Evolutionary conservation across 2,113 vertebrate species (phyloP), one percentile per base, ranked within the genome.

Genomic region (Theristicus caerulescens): DNA sequence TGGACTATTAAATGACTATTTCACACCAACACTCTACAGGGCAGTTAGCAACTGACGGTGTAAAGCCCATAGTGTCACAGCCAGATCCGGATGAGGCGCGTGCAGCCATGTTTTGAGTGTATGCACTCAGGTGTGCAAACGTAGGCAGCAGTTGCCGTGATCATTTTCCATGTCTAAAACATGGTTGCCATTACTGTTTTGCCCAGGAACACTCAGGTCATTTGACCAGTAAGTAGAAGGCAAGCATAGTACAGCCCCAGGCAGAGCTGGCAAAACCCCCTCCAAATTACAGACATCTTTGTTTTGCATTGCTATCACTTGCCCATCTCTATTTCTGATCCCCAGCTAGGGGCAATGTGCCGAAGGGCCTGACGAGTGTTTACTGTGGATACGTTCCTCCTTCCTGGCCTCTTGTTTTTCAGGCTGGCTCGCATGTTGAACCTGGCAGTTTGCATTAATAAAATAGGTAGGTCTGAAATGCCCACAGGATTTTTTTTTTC

Each of bases 391-490:
- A 42, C 5, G 1, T 71, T 92, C 66, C 51, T 95, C 32, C 5
- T 73, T 69, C 58, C 51, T 52, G 40, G 59, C 80, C 79, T 62
- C 36, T 57, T 91, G 62, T 54, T 79, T 80, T 74, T 36, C 66
- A 72, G 85, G 19, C 86, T 51, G 51, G 29, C 62, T 93, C 0
- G 0, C 55, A 16, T 67, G 88, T 74, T 86, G 54, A 74, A 82
- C 79, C 69, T 71, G 85, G 91, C 72, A 70, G 64, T 88, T 86
- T 65, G 55, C 80, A 69, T 88, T 88, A 81, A 86, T 78, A 83
- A 94, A 88, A 77, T 64, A 93, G 51, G 44, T 78, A 62, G 83
- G 80, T 88, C 82, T 94, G 79, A 93, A 95, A 91, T 94, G 82
- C 88, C 94, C 82, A 64, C 80, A 78, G 59, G 88, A 71, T 77